Evolutionary conservation across 1,140 invertebrate species (phyloP).

Genomic region (Monomorium pharaonis): DNA sequence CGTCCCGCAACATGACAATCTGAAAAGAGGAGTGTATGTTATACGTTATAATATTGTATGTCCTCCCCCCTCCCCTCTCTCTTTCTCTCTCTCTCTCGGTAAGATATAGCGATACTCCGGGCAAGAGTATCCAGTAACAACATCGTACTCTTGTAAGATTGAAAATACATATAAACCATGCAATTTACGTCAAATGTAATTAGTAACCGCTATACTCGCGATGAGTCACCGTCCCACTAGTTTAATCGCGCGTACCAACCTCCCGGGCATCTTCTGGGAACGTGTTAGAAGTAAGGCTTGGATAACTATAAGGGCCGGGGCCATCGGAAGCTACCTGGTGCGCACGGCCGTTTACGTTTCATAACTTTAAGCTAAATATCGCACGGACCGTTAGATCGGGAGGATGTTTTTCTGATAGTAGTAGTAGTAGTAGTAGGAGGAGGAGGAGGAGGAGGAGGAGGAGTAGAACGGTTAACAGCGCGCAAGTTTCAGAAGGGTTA

Average conservation of each 20-base stretch:
- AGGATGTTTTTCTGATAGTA: not conserved
- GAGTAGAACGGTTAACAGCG: slow-evolving; percentile 2
- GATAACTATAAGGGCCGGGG: not conserved
- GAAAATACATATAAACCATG: slow-evolving; percentile 36
- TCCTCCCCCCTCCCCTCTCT: no score
- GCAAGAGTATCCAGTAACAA: slow-evolving; percentile 23
- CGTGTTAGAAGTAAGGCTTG: not conserved
- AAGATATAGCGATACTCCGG: slow-evolving; percentile 8
- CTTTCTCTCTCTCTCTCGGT: not conserved
- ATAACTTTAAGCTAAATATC: slow-evolving; percentile 36
- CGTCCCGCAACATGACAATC: slow-evolving; percentile 22
- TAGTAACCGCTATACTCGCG: slow-evolving; percentile 15
- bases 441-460: no score
- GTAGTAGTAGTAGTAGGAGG: not conserved
- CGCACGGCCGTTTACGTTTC: slow-evolving; percentile 13
- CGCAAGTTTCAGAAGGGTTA: slow-evolving; percentile 14
- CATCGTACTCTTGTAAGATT: slow-evolving; percentile 40
- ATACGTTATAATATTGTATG: slow-evolving; percentile 3
- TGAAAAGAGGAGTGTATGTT: not conserved
- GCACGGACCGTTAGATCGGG: slow-evolving; percentile 13
- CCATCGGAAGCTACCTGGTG: not conserved
- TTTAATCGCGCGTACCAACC: slow-evolving; percentile 28
- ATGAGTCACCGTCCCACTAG: slow-evolving; percentile 22
- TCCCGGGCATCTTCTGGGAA: not conserved
- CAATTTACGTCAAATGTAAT: slow-evolving; percentile 49